phyloP scores from a whole-genome alignment of 2,113 vertebrate species.

The Myrmecophaga tridactyla region DNA sequence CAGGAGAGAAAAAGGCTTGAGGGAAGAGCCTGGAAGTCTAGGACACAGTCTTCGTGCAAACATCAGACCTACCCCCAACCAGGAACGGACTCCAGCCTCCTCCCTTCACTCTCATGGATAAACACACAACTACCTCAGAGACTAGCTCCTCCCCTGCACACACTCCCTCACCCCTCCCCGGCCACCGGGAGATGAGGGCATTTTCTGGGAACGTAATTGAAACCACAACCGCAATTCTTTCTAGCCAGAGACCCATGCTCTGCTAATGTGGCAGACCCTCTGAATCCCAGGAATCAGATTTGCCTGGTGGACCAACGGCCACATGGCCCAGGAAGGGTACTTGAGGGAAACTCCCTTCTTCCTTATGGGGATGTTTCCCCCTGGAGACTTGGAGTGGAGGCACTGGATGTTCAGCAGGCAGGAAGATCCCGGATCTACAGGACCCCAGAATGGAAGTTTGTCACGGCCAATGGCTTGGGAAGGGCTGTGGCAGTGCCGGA shows the following conservation, averaged over 20 bases:
- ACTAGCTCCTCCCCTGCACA: not conserved
- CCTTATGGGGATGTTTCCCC: not conserved
- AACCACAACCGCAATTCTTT: constrained; percentile 15
- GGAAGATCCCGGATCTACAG: not conserved
- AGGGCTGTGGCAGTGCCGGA: not conserved
- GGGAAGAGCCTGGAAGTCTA: not conserved
- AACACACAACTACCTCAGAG: not conserved
- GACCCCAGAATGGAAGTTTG: not conserved
- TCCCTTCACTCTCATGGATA: not conserved
- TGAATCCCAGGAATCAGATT: not conserved
- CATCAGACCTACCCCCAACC: not conserved
- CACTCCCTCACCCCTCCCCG: not conserved
- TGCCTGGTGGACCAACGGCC: not conserved
- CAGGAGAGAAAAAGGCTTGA: not conserved
- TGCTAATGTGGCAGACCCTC: not conserved
- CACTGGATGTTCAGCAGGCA: not conserved
- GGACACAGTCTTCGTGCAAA: not conserved
- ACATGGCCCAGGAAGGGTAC: not conserved
- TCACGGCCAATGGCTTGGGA: not conserved
- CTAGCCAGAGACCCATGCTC: not conserved
- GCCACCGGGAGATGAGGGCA: not conserved
- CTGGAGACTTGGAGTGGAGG: not conserved
- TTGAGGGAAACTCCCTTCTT: not conserved
- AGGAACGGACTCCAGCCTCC: not conserved
- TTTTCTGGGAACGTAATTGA: constrained; percentile 55